Base-by-base conservation (phyloP, 2,113 vertebrate species). In the Danio rerio region DNA sequence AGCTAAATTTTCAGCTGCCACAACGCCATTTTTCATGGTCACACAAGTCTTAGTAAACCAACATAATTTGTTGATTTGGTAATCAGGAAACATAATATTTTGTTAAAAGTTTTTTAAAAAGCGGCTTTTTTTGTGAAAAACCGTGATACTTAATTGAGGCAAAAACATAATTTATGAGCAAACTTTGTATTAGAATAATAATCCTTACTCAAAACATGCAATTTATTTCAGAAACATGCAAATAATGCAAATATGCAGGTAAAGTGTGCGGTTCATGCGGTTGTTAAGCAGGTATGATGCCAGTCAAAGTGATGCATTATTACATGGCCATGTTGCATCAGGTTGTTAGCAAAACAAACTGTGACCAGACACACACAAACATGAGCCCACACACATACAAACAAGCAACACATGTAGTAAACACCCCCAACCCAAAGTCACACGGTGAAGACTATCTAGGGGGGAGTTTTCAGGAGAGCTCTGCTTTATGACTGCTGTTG, bases 401-500 rank as follows among this genome's bases (percentile, higher is more conserved):
- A 59, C 12, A 78, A 69, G 49, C 55, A 10, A 62, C 20, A 52
- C 7, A 6, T 31, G 20, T 0, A 21, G 21, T 31, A 76, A 49
- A 40, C 61, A 65, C 21, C 18, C 8, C 9, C 16, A 61, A 12
- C 55, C 43, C 45, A 49, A 58, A 82, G 21, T 55, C 50, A 53
- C 15, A 55, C 0, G 31, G 12, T 52, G 78, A 77, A 78, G 55
- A 68, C 65, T 42, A 50, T 31, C 62, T 71, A 21, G 70, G 83
- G 81, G 75, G 18, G 47, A 59, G 49, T 80, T 55, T 71, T 68
- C 62, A 79, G 40, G 40, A 31, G 21, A 18, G 80, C 59, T 68
- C 72, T 58, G 72, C 68, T 62, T 81, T 87, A 78, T 49, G 63
- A 53, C 70, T 83, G 81, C 15, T 76, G 63, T 75, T 58, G 86